Base-by-base conservation (phyloP, 1,140 invertebrate genomes). In the Plectrocnemia conspersa region DNA sequence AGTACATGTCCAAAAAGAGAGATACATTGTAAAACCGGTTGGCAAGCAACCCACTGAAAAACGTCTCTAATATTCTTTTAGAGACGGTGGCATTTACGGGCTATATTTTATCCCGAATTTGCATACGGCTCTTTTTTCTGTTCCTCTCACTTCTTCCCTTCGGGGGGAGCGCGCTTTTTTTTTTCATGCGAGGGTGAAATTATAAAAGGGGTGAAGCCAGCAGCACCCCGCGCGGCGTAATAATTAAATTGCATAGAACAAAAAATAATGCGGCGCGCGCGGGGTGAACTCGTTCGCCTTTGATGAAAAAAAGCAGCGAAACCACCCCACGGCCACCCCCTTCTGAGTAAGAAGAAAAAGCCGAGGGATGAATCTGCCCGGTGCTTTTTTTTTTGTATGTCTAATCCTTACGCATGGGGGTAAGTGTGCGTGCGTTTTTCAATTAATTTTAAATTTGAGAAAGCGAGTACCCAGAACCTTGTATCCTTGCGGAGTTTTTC, bases 51-150 rank as follows among this genome's bases (percentile, higher is more conserved):
- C 72, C 73, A 73, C 73, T 74, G 72, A 74, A 75, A 75, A 75
- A 74, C 73, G 72, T 73, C 72, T 76, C 72, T 76, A 76, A 76
- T 76, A 76, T 76, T 76, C 74, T 74, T 76, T 74, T 74, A 73
- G 74, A 74, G 73, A 74, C 73, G 71, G 73, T 74, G 71, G 74
- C 74, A 76, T 76, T 76, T 76, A 76, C 74, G 74, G 74, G 72
- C 74, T 76, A 76, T 76, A 76, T 76, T 76, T 76, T 76, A 76
- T 74, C 72, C 72, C 68, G 74, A 74, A 76, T 76, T 76, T 76
- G 74, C 74, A 76, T 76, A 76, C 74, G 72, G 72, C 74, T 70
- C 68, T 76, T 73, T 75, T 60, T 68, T 73, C 69, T 38, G 29
- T 23, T 54, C 46, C 46, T 40, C 36, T 53, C 42, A 33, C 38